Evolutionary conservation across 2,113 vertebrate species (phyloP), one percentile per base, ranked within the genome.

Genomic region (Phyllopteryx taeniolatus): DNA sequence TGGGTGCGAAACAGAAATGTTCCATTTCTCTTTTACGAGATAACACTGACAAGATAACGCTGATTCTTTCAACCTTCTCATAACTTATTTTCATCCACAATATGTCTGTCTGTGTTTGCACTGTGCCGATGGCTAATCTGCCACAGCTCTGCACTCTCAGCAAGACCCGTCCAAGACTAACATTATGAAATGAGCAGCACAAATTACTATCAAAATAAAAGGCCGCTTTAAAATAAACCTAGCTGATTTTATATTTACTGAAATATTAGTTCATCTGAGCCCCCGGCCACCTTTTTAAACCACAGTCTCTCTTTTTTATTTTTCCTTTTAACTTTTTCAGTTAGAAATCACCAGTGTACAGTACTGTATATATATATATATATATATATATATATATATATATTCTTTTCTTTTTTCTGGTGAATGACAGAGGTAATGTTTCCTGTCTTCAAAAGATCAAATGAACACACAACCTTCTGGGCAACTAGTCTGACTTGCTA

Each of bases 151-250:
- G 66, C 74, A 68, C 87, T 92, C 91, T 91, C 87, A 92, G 88
- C 88, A 68, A 81, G 81, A 73, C 79, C 47, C 31, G 70, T 93
- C 92, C 92, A 93, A 94, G 75, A 93, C 92, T 90, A 94, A 94
- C 90, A 94, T 93, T 93, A 90, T 92, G 90, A 92, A 93, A 91
- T 79, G 86, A 90, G 89, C 76, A 17, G 92, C 90, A 85, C 85
- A 92, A 93, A 93, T 94, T 93, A 93, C 93, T 93, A 89, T 88
- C 84, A 92, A 93, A 93, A 94, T 92, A 94, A 77, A 88, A 83
- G 74, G 72, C 79, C 71, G 81, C 90, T 92, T 93, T 92, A 91
- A 93, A 93, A 93, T 93, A 93, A 94, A 93, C 91, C 86, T 89
- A 93, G 91, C 87, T 93, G 92, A 92, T 92, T 93, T 93, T 86